Evolutionary conservation across 2,888 invertebrate genomes (phyloP).

Genomic region (Philonicus albiceps): DNA sequence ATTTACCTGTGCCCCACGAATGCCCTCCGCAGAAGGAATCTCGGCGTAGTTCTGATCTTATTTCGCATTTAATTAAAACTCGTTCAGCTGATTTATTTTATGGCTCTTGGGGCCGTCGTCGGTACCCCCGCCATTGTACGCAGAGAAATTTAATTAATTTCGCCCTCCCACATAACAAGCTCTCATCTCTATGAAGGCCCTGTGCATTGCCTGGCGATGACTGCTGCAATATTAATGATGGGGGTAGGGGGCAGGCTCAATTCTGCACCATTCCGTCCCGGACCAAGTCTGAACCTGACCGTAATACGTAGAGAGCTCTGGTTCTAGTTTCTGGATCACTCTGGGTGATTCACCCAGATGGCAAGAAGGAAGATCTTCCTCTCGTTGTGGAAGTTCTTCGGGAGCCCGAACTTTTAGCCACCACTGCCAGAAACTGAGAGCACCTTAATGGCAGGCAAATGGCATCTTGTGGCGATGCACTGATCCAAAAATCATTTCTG

Average conservation of each 20-base stretch:
- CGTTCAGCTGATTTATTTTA: slow-evolving; percentile 35
- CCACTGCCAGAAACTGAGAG: neutral
- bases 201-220: slow-evolving; percentile 25
- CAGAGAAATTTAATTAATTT: slow-evolving; percentile 36
- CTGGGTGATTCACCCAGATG: no score
- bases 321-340: neutral
- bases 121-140: neutral
- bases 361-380: neutral
- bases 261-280: neutral
- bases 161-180: slow-evolving; percentile 20
- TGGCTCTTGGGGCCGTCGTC: neutral
- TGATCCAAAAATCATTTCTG: slow-evolving; percentile 30
- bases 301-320: neutral
- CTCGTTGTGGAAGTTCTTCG: neutral
- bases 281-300: neutral
- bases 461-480: slow-evolving; percentile 20
- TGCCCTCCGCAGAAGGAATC: neutral
- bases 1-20: neutral
- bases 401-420: neutral
- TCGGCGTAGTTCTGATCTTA: slow-evolving; percentile 22
- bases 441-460: slow-evolving; percentile 27
- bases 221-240: slow-evolving; percentile 36
- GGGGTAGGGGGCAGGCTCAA: neutral
- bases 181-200: slow-evolving; percentile 1
- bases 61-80: slow-evolving; percentile 33